Evolutionary conservation across 2,797 vertebrate species (phyloP), one percentile per base, ranked within the genome.

Genomic region (Pogonophryne albipinna): DNA sequence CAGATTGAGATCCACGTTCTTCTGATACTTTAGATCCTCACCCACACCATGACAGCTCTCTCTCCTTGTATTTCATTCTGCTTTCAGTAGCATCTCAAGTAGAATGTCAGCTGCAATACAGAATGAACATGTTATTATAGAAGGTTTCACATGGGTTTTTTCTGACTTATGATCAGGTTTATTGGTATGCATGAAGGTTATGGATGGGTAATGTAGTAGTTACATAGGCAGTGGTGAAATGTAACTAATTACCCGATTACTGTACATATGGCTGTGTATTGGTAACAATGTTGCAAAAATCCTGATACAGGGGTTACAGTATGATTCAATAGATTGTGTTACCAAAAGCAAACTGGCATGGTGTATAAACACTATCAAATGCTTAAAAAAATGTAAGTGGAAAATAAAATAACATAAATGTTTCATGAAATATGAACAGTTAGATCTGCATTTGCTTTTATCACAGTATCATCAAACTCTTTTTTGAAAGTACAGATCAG

Each of bases 71-170:
- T 46, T 0, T 15, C 8, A 31, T 10, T 58, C 16, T 2, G 2
- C 14, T 67, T 38, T 70, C 47, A 23, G 50, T 2, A 17, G 20
- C 13, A 44, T 63, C 49, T 2, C 60, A 38, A n/a, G 41, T n/a
- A n/a, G 16, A 73, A 16, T 6, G 1, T 19, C 46, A 44, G 61
- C 76, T 82, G 80, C 19, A 65, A 74, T 6, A 78, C 23, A 85
- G 45, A 83, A 76, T 27, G 23, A 27, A 27, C 23, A 27, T 41
- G 41, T 76, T 49, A 80, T 34, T 49, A 64, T 6, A 38, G 34
- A 38, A 38, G 34, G 34, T 38, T 38, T 38, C 34, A 38, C 34
- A 38, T 9, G 34, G 6, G 34, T 38, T 38, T 7, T 38, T 9
- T 9, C 34, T 38, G 34, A 38, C 5, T 14, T 34, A 12, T 56